These are phyloP conservation scores for Amblyopsis hoosieri DNA, from an alignment of 2,797 vertebrate genomes.

Conservation along the genomic window DNA sequence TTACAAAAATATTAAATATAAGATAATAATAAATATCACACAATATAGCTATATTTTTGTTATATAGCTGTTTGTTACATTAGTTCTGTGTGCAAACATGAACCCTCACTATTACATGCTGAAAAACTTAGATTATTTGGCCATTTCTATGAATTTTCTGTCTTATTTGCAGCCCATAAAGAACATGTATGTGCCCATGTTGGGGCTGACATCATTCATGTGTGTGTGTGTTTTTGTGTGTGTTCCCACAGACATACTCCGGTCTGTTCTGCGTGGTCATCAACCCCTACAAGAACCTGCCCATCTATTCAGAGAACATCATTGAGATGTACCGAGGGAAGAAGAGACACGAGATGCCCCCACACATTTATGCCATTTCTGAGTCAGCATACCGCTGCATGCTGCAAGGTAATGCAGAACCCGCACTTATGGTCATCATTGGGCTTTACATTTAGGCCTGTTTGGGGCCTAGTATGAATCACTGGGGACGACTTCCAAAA, in stretches of 20 bases:
- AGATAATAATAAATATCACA: too few relatives aligned
- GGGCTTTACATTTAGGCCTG: not conserved
- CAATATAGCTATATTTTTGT: too few relatives aligned
- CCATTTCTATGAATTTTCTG: too few relatives aligned
- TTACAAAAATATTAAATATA: too few relatives aligned
- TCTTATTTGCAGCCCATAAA: too few relatives aligned
- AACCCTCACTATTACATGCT: too few relatives aligned
- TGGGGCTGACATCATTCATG: too few relatives aligned
- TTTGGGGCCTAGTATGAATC: too few relatives aligned
- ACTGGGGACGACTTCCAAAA: too few relatives aligned
- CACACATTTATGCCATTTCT: conserved; percentile 95
- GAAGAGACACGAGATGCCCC: conserved; percentile 97
- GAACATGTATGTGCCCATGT: too few relatives aligned
- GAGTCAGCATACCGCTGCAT: conserved; percentile 97
- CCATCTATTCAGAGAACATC: conserved; percentile 96
- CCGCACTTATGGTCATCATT: not conserved
- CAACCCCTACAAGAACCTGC: conserved; percentile 98
- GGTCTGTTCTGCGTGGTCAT: conserved; percentile 97
- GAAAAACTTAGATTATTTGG: too few relatives aligned
- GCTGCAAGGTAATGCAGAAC: conserved; percentile 88
- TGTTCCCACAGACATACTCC: conserved; percentile 88
- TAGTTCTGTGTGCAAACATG: not conserved
- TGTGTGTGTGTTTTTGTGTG: conserved; percentile 13
- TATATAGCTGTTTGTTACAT: not conserved
- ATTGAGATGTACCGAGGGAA: conserved; percentile 98